These are phyloP conservation scores for Eptatretus burgeri DNA, from an alignment of 2,113 vertebrate genomes.

Conservation along the genomic window DNA sequence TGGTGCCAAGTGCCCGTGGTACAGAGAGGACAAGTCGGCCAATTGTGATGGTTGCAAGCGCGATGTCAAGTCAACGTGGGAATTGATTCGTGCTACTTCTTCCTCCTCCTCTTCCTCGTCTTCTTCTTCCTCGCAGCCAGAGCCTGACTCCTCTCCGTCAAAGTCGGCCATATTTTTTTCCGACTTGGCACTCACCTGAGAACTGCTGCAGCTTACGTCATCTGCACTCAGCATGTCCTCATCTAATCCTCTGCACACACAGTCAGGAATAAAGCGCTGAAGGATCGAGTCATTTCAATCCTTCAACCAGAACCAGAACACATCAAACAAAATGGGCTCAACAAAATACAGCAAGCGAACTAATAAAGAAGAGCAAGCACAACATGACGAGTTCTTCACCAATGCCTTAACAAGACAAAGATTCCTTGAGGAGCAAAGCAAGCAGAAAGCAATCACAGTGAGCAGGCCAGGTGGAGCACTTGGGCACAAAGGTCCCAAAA, in stretches of 20 bases:
- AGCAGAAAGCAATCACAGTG: too few species aligned
- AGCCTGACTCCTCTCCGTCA: slow-evolving; percentile 88
- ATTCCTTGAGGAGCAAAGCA: too few species aligned
- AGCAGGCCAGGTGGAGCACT: too few species aligned
- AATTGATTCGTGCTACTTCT: slow-evolving; percentile 89
- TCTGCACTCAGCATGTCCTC: slow-evolving; percentile 97
- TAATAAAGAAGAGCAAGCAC: too few species aligned
- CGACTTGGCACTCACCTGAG: slow-evolving; percentile 94
- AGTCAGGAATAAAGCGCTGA: neutral
- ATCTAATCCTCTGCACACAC: neutral
- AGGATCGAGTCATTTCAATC: too few species aligned
- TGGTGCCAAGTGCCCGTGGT: slow-evolving; percentile 88
- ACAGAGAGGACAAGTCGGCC: slow-evolving; percentile 88
- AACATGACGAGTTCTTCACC: too few species aligned
- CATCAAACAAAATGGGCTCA: too few species aligned
- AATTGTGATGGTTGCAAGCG: slow-evolving; percentile 95
- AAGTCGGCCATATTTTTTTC: slow-evolving; percentile 99
- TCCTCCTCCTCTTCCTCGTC: slow-evolving; percentile 34
- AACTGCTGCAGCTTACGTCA: slow-evolving; percentile 94
- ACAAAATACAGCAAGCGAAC: too few species aligned
- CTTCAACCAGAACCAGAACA: too few species aligned
- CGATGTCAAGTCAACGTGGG: slow-evolving; percentile 81
- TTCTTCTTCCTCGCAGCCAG: slow-evolving; percentile 89
- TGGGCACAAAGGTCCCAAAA: too few species aligned
- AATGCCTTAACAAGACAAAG: too few species aligned